Evolutionary conservation across 1,140 invertebrate genomes (phyloP).

Genomic region (Argopecten irradians): DNA sequence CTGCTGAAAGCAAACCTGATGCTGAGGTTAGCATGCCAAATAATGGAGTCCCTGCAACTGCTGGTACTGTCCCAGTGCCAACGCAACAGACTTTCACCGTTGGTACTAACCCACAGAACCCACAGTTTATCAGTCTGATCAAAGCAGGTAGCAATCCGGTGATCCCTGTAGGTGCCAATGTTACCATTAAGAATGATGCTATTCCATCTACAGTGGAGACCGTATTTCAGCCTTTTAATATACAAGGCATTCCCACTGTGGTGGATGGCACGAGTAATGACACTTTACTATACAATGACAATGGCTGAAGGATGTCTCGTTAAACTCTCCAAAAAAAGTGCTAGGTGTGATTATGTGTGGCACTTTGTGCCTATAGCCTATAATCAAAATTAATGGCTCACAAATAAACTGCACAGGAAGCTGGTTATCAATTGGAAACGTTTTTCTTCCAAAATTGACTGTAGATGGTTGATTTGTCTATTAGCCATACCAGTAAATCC

Average conservation of each 20-base stretch:
- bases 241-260: not conserved
- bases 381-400: not conserved
- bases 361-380: not conserved
- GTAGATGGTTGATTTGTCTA: not conserved
- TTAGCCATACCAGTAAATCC: not conserved
- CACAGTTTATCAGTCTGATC: constrained; percentile 44
- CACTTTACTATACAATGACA: constrained; percentile 16
- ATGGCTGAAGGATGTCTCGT: not conserved
- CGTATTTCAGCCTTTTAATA: not conserved
- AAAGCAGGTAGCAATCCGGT: constrained; percentile 30
- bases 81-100: not conserved
- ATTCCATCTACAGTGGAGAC: constrained; percentile 32
- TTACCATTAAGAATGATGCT: constrained; percentile 48
- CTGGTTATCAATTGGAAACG: not conserved
- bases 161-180: constrained; percentile 41
- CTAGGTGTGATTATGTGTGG: not conserved
- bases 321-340: not conserved
- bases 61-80: not conserved
- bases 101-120: constrained; percentile 6
- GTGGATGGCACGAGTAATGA: not conserved
- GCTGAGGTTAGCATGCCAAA: constrained; percentile 31
- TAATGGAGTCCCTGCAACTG: not conserved
- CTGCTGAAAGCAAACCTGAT: constrained; percentile 29
- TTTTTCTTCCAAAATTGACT: not conserved
- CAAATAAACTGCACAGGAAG: not conserved